These are phyloP conservation scores for Capitulum mitella DNA, from an alignment of 2,888 invertebrate species.

Conservation along the genomic window DNA sequence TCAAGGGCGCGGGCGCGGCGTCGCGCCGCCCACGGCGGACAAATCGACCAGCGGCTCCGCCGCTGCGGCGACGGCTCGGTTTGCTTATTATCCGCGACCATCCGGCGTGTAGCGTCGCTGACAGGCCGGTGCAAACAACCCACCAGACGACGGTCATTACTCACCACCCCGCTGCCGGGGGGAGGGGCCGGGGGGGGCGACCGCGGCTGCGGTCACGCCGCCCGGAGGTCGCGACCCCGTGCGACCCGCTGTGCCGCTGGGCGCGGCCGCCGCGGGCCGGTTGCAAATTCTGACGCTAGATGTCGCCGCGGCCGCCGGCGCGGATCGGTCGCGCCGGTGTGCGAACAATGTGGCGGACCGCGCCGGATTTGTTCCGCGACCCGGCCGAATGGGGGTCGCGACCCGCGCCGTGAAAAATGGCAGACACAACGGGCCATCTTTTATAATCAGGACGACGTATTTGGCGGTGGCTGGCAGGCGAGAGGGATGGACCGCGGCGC, in stretches of 20 bases:
- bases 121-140: neutral
- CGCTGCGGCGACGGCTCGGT: neutral
- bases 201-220: neutral
- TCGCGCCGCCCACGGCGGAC: no score
- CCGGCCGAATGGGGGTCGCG: neutral
- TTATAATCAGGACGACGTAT: conserved; percentile 10
- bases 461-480: neutral
- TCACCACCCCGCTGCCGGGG: no score
- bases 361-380: conserved; percentile 14
- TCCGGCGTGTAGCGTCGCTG: neutral
- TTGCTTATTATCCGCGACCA: neutral
- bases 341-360: neutral
- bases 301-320: neutral
- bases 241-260: neutral
- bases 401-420: conserved; percentile 2
- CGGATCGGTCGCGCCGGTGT: neutral
- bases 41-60: no score
- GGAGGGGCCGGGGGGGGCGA: neutral
- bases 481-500: neutral
- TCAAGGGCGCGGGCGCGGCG: no score
- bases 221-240: neutral
- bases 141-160: neutral
- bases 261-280: neutral
- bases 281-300: neutral
- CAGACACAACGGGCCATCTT: neutral